Evolutionary conservation across 1,140 invertebrate species (phyloP), one percentile per base, ranked within the genome.

Genomic region (Scaptomyza graminum): DNA sequence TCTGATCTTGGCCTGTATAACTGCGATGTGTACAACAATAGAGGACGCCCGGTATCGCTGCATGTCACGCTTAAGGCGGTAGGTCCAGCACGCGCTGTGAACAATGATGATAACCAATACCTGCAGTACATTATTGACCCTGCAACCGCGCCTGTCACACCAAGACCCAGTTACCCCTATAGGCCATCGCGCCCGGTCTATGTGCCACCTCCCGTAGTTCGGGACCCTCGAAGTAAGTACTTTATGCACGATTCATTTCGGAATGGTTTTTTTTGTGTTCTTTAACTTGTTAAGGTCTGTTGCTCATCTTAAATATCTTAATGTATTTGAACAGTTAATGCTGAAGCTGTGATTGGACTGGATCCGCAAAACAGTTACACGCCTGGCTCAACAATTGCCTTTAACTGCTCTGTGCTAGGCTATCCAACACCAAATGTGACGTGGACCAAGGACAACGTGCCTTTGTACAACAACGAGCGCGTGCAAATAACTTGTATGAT

Each of bases 21-120:
- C 0, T 98, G 97, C 83, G 95, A 97, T 80, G 96, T 96, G 0
- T 98, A 96, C 90, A 98, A 98, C 84, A 96, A 96, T 1, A 87
- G 95, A 5, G 96, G 96, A 3, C 94, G 94, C 62, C 94, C 96
- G 3, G 95, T 95, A 0, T 95, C 95, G 15, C 96, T 95, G 94
- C 94, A 94, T 1, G 93, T 97, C 0, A 94, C 93, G 0, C 92
- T 98, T 0, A 94, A 95, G 78, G 95, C 95, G 0, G 90, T 95
- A 50, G 94, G 95, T 9, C 95, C 95, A 0, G 93, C 94, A 9
- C 76, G 81, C 56, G 90, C 90, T 12, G 72, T 79, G 5, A 93
- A 88, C 74, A 88, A 92, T 5, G 92, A 93, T 13, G 93, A 94
- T 43, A 71, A 91, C 11, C 74, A 92, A 31, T 95, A 93, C 62